Base-by-base conservation (phyloP, 2,113 vertebrate genomes). In the Lethenteron reissneri region DNA sequence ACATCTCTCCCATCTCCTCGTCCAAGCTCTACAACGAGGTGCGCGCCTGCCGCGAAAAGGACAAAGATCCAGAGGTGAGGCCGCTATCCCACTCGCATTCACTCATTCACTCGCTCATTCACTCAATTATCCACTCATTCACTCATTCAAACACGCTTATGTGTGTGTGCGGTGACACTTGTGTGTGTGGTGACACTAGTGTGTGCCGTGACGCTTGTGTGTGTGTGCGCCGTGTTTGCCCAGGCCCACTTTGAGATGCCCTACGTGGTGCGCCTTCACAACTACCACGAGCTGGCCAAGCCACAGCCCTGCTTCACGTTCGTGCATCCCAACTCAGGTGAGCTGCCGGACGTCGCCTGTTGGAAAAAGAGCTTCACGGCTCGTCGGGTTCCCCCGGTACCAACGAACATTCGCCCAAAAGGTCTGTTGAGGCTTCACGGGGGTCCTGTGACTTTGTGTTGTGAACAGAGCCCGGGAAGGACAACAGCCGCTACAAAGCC, bases 21-120 rank as follows among this genome's bases (percentile, higher is more conserved):
- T 94, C 89, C n/a, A 94, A 94, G 78, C 81, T 94, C 11, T 94
- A 94, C 78, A 94, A 94, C 1, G 89, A 94, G 78, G 89, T 94
- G 1, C 80, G 88, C 14, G 85, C 82, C 3, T 90, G 88, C 76
- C 82, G 88, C 12, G 89, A 94, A 70, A 85, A 87, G 5, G 88
- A 92, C 81, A 87, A 87, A 64, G 84, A 90, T 75, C 81, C 82
- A 5, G 82, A 83, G 81, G 82, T 83, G 77, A 79, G 74, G 17
- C 74, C 68, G 9, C 5, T 11, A 58, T 72, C 70, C 10, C 64
- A 56, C 21, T 19, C 15, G 15, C 25, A 68, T 70, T 56, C 72
- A 59, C 71, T 12, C 15, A 59, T 3, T 41, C 41, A 7, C 41
- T 41, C 41, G 3, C 3, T 41, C 41, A 41, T 3, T 41, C 41